Conservation (phyloP, 37 sponge, comb jelly and placozoan genomes). For the Agelas oroides region DNA sequence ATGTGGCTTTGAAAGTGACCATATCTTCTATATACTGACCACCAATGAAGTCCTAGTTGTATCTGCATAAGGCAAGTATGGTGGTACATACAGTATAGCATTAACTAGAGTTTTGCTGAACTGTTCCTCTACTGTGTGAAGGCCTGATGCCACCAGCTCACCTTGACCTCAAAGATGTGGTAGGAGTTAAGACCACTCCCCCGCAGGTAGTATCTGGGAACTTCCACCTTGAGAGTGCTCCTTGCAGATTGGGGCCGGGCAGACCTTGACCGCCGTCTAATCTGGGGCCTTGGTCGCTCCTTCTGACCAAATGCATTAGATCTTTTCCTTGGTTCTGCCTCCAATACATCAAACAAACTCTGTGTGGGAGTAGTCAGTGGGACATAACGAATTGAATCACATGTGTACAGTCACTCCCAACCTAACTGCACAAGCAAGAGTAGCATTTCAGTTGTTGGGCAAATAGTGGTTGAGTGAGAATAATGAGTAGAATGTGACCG, state of each 20-base stretch:
- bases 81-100: neutral
- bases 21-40: conserved; percentile 62
- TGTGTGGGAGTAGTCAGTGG: too few species aligned
- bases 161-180: conserved; percentile 68
- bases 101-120: neutral
- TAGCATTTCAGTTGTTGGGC: too few species aligned
- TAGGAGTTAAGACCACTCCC: conserved; percentile 46
- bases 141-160: conserved; percentile 30
- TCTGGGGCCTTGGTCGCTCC: conserved; percentile 1
- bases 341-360: neutral
- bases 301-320: conserved; percentile 22
- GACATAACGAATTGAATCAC: too few species aligned
- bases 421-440: too few species aligned
- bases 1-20: conserved; percentile 53
- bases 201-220: conserved; percentile 29
- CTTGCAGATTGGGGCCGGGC: neutral
- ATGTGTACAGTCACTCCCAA: too few species aligned
- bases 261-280: neutral
- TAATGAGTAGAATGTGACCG: too few species aligned
- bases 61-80: conserved; percentile 10
- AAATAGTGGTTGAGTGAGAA: too few species aligned
- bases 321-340: neutral
- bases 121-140: too few species aligned
- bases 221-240: neutral
- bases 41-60: conserved; percentile 11